Evolutionary conservation across 2,113 vertebrate genomes (phyloP).

Genomic region (Sinosuthora webbiana): DNA sequence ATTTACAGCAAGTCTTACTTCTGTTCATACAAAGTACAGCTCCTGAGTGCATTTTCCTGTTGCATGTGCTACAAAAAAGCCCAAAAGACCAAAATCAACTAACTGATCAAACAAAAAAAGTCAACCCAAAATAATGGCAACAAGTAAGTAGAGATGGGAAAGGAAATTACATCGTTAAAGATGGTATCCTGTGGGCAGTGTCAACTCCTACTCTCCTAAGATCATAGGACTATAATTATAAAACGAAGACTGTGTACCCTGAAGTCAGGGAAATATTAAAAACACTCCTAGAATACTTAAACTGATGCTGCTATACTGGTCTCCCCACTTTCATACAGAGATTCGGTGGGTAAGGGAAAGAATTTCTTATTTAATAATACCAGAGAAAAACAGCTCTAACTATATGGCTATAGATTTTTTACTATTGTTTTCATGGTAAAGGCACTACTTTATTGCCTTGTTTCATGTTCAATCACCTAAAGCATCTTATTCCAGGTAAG

Average conservation of each 20-base stretch:
- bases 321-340: not conserved
- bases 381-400: not conserved
- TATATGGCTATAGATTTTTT: not conserved
- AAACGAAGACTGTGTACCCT: conserved; percentile 12
- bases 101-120: not conserved
- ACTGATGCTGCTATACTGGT: not conserved
- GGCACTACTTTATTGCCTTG: not conserved
- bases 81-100: not conserved
- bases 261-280: not conserved
- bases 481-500: not conserved
- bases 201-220: not conserved
- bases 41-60: conserved; percentile 34
- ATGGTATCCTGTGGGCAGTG: not conserved
- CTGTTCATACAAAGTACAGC: conserved; percentile 26
- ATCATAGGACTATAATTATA: not conserved
- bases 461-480: not conserved
- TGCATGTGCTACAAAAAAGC: not conserved
- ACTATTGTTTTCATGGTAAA: not conserved
- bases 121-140: not conserved
- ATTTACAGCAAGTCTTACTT: conserved; percentile 50
- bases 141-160: not conserved
- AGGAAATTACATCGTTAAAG: conserved; percentile 32
- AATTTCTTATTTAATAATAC: not conserved
- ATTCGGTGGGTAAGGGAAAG: not conserved
- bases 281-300: not conserved